These are phyloP conservation scores for Aphelenchoides besseyi DNA, from an alignment of 1,140 invertebrate genomes.

Conservation along the genomic window DNA sequence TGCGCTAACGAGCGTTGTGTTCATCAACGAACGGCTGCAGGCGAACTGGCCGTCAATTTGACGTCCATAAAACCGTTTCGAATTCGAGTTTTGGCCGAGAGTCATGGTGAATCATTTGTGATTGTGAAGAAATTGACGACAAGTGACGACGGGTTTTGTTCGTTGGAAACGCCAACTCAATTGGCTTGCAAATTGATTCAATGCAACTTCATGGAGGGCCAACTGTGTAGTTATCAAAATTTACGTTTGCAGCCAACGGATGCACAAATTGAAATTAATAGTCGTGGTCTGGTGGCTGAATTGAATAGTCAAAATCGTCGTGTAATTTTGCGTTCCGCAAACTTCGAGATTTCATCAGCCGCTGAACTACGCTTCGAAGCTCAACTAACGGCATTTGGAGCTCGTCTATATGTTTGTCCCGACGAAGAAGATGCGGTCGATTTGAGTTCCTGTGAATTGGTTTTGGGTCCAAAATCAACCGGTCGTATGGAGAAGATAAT, in stretches of 20 bases:
- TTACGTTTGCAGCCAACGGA: neutral
- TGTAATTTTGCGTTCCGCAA: conserved; percentile 39
- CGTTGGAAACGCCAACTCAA: conserved; percentile 36
- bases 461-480: conserved; percentile 36
- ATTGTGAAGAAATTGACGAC: conserved; percentile 39
- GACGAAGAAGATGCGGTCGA: conserved; percentile 34
- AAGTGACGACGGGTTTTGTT: conserved; percentile 36
- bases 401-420: conserved; percentile 47
- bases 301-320: conserved; percentile 27
- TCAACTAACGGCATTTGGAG: conserved; percentile 39
- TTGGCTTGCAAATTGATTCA: conserved; percentile 37
- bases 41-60: conserved; percentile 32
- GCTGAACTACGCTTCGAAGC: conserved; percentile 44
- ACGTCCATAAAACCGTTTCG: conserved; percentile 36
- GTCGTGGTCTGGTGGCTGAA: conserved; percentile 16
- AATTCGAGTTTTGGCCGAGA: conserved; percentile 38
- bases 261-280: neutral
- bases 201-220: conserved; percentile 27
- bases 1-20: conserved; percentile 49
- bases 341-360: conserved; percentile 32
- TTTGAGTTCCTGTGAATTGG: conserved; percentile 38
- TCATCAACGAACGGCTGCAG: conserved; percentile 30
- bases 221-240: conserved; percentile 29
- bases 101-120: conserved; percentile 37
- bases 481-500: conserved; percentile 28